Evolutionary conservation across 1,140 invertebrate genomes (phyloP), one percentile per base, ranked within the genome.

Genomic region (Tribolium castaneum): DNA sequence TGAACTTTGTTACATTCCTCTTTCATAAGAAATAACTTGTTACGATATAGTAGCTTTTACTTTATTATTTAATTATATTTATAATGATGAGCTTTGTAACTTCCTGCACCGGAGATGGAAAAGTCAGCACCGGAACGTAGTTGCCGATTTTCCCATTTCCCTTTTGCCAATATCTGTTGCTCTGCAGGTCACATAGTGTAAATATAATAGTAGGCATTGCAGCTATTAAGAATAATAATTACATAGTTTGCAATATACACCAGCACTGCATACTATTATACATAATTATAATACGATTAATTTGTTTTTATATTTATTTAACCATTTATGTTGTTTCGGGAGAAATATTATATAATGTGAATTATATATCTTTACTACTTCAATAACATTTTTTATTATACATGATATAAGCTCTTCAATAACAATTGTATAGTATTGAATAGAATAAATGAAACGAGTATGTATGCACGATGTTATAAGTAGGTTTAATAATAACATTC

Each of bases 301-400:
- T 39, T 59, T 56, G 52, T 75, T 79, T 75, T 71, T 76, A 77
- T 78, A 74, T 78, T 81, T 82, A 81, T 80, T 81, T 82, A 82
- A 82, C 76, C 78, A 22, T 75, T 80, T 81, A 78, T 81, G 39
- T 82, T 81, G 19, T 22, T 35, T 75, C 39, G 62, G 56, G 54
- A 76, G 19, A 76, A 66, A 76, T 56, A 76, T 76, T 49, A 49
- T 51, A 66, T 70, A 76, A 76, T 76, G 56, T 62, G 59, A 66
- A 66, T 66, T 35, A 66, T 66, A 66, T 66, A 66, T 66, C 59
- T 66, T 66, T 66, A 81, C 73, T 78, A 72, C 52, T 80, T 80
- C 77, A 83, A 83, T 83, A 83, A 83, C 82, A 80, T 83, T 83
- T 83, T 83, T 83, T 83, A 83, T 78, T 82, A 83, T 81, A 83